Evolutionary conservation across 1,140 invertebrate genomes (phyloP), one percentile per base, ranked within the genome.

Genomic region (Drosophila ambigua): DNA sequence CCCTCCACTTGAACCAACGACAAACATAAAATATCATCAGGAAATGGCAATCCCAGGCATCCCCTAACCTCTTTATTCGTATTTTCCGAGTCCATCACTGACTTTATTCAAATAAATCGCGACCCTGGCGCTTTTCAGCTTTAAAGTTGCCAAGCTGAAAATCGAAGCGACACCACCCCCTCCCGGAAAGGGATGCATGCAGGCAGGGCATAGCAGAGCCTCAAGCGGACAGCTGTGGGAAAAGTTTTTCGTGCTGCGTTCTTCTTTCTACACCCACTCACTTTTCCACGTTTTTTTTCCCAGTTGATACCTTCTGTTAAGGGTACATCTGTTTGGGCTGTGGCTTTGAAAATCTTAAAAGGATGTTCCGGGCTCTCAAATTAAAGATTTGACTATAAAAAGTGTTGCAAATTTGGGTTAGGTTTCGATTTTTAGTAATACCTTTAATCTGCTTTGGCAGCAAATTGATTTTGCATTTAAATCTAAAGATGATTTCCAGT

Each of bases 101-200:
- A 53, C 69, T 85, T 87, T 87, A 87, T 85, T 75, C 78, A 85
- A 88, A 85, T 85, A 87, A 76, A 63, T 72, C 82, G 54, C 44
- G 68, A 71, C 64, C 65, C 54, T 43, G 71, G 66, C 71, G 49
- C 49, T 43, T 66, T 75, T 66, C 49, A 52, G 24, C 75, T 60
- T 60, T 46, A 67, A 75, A 67, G 50, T 75, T 75, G 44, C 31
- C 49, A 39, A 82, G 75, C 59, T 64, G 48, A 77, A 59, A 80
- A 63, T 85, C 60, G 63, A 84, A 57, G 60, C 59, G 59, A 60
- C 59, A 54, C 57, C 16, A 6, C 26, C 57, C 13, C 39, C 31
- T 8, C 13, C 44, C 44, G 69, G 58, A 58, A 49, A 35, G 15
- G 9, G 15, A 31, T 39, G 9, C 16, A 39, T 15, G 20, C 20